Evolutionary conservation across 2,113 vertebrate genomes (phyloP), one percentile per base, ranked within the genome.

Genomic region (Austrofundulus limnaeus): DNA sequence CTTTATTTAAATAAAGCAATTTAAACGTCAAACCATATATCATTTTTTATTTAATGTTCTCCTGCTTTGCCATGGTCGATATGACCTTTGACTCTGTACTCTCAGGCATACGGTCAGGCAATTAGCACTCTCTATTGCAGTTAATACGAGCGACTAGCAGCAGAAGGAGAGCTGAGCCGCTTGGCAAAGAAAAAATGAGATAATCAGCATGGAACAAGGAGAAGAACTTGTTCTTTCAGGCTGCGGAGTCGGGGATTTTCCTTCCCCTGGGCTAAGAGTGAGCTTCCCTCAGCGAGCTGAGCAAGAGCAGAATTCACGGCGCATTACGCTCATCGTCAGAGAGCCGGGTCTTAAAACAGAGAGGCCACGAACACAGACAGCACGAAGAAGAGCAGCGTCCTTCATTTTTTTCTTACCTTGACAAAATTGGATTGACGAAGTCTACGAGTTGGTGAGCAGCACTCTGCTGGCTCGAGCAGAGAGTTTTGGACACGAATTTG

Each of bases 311-410:
- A 56, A 64, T 72, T 81, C 67, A 54, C 66, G 60, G 80, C 74
- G 47, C 77, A 70, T 82, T 77, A 64, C 78, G 81, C 70, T 85
- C 81, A 81, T 74, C 77, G 58, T 77, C 83, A 72, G 25, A 68
- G 57, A 66, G 77, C 70, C 21, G 42, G 47, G 53, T 59, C 54
- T 72, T 48, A 67, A 63, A 74, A 72, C 71, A 24, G 45, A 66
- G 62, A 77, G 41, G 81, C 84, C 78, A 77, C 60, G 66, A 77
- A 59, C 28, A 51, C 77, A 69, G 66, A 57, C 69, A 20, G 68
- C 31, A 68, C 8, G 53, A 42, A 37, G 34, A 13, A 53, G 64
- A 39, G 39, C 71, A 65, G 34, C 57, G 71, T 66, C 31, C 51
- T 71, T 82, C 64, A 52, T 72, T 78, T 80, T 75, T 37, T 15